These are phyloP conservation scores for Larimichthys polyactis DNA, from an alignment of 2,113 vertebrate genomes.

Conservation along the genomic window DNA sequence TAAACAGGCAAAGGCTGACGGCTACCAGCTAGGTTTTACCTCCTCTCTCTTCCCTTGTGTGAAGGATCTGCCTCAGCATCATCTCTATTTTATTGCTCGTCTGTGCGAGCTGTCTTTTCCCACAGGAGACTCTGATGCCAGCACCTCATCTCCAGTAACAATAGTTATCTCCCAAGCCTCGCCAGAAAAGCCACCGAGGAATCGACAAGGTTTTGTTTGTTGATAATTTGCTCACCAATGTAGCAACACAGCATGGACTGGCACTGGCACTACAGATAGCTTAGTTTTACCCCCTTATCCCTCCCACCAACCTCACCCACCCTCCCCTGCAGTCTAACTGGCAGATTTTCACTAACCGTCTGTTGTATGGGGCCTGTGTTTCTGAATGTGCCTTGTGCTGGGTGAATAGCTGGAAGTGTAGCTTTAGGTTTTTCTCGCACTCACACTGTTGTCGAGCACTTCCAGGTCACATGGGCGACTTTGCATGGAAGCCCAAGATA, in stretches of 20 bases:
- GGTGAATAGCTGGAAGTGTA: slow-evolving; percentile 10
- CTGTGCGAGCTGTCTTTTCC: slow-evolving; percentile 77
- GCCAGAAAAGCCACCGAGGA: slow-evolving; percentile 85
- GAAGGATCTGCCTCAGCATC: slow-evolving; percentile 23
- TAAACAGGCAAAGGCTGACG: not conserved
- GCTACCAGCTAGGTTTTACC: not conserved
- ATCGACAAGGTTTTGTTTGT: slow-evolving; percentile 88
- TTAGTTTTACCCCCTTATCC: slow-evolving; percentile 35
- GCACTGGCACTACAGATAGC: slow-evolving; percentile 49
- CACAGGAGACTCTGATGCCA: slow-evolving; percentile 81
- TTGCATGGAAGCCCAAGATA: slow-evolving; percentile 27
- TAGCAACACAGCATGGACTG: slow-evolving; percentile 71
- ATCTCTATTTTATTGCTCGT: slow-evolving; percentile 44
- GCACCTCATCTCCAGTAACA: slow-evolving; percentile 82
- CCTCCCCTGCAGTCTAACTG: slow-evolving; percentile 57
- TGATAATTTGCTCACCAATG: slow-evolving; percentile 65
- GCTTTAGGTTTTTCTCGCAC: slow-evolving; percentile 24
- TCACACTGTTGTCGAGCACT: slow-evolving; percentile 28
- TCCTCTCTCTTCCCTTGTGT: not conserved
- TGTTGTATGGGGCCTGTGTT: slow-evolving; percentile 36
- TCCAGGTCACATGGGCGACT: slow-evolving; percentile 43
- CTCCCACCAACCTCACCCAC: not conserved
- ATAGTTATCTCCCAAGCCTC: slow-evolving; percentile 85
- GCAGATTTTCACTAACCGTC: slow-evolving; percentile 57
- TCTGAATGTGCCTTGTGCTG: slow-evolving; percentile 40